These are phyloP conservation scores for Neomorphus geoffroyi DNA, from an alignment of 2,797 vertebrate genomes.

Conservation along the genomic window DNA sequence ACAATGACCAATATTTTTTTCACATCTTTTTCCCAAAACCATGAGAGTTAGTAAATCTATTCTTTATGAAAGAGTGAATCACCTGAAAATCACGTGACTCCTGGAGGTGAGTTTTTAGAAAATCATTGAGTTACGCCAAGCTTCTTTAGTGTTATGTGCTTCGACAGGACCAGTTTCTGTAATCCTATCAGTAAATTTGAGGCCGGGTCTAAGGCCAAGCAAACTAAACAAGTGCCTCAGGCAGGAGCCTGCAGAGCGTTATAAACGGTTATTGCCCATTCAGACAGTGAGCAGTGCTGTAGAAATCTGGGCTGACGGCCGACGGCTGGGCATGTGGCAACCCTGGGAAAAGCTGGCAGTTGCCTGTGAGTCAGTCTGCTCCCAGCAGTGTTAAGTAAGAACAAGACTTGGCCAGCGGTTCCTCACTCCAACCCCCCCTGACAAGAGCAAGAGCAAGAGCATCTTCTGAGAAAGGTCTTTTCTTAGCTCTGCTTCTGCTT, in stretches of 20 bases:
- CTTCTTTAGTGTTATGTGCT: neutral
- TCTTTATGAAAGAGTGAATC: neutral
- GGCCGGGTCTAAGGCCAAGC: neutral
- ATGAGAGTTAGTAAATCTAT: neutral
- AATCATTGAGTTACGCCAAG: neutral
- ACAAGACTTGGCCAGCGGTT: neutral
- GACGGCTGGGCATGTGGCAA: neutral
- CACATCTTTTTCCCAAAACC: neutral
- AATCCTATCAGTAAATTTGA: neutral
- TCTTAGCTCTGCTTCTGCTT: neutral
- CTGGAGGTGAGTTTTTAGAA: neutral
- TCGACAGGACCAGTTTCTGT: neutral
- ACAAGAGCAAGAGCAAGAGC: rapidly evolving
- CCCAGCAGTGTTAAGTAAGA: neutral
- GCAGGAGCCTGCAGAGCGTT: neutral
- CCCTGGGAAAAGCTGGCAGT: neutral
- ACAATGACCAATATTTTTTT: neutral
- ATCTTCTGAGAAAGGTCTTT: neutral
- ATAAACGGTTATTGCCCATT: neutral
- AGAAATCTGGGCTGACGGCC: neutral
- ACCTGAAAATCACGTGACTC: neutral
- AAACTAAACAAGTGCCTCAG: neutral
- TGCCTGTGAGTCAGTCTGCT: neutral
- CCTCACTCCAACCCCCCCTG: neutral
- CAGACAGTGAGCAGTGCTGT: neutral